These are phyloP conservation scores for Eupithecia dodoneata DNA, from an alignment of 2,888 invertebrate genomes.

Conservation along the genomic window DNA sequence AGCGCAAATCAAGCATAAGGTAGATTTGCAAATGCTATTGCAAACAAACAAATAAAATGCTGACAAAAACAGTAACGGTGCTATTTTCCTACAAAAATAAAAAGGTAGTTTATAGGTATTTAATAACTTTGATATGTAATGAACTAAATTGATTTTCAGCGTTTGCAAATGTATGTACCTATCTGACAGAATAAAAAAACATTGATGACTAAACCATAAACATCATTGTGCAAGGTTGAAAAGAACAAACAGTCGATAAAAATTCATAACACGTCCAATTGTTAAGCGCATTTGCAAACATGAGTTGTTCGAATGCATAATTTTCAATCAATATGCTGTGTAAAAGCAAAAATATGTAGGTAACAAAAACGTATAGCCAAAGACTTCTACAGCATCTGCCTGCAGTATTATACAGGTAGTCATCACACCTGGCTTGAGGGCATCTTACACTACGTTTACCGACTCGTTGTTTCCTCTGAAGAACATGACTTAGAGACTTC, in stretches of 20 bases:
- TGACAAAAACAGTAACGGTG: background rate
- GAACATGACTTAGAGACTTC: too few species aligned
- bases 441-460: too few species aligned
- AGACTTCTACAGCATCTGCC: too few species aligned
- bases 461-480: too few species aligned
- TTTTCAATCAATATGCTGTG: background rate
- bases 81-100: background rate
- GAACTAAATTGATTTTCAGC: background rate
- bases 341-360: background rate
- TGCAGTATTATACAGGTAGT: too few species aligned
- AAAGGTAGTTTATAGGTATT: background rate
- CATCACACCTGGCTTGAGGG: too few species aligned
- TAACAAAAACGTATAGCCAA: background rate
- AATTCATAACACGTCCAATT: constrained; percentile 40
- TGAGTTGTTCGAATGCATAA: constrained; percentile 2
- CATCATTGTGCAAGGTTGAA: constrained; percentile 46
- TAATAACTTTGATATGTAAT: background rate
- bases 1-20: background rate
- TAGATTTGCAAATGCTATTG: background rate
- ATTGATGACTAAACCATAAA: constrained; percentile 11
- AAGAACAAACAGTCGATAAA: constrained; percentile 44
- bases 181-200: constrained; percentile 6
- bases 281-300: constrained; percentile 1
- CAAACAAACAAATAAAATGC: background rate
- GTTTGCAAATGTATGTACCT: constrained; percentile 7